phyloP scores from a whole-genome alignment of 2,888 invertebrate genomes.

The Elegia similella region DNA sequence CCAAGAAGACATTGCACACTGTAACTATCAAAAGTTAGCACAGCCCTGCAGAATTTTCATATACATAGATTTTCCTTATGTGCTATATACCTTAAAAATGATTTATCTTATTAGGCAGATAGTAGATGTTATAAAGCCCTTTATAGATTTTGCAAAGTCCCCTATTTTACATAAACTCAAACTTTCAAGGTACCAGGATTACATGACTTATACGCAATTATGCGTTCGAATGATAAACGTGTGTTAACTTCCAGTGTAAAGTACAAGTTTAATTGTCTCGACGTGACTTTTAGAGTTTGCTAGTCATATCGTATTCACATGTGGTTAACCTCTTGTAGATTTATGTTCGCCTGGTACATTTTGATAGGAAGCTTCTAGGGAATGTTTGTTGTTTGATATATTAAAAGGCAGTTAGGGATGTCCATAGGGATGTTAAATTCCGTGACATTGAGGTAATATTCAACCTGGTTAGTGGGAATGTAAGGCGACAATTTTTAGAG shows the following conservation, averaged over 20 bases:
- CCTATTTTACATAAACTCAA: background rate
- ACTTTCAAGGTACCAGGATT: slow-evolving; percentile 1
- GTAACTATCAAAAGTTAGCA: too few species aligned
- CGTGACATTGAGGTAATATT: background rate
- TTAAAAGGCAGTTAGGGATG: background rate
- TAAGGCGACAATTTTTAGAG: too few species aligned
- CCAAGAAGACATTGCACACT: too few species aligned
- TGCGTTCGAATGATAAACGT: background rate
- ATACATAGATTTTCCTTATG: too few species aligned
- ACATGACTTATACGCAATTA: slow-evolving; percentile 1
- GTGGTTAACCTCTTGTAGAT: slow-evolving; percentile 17
- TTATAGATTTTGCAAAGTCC: background rate
- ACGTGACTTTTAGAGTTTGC: slow-evolving; percentile 14
- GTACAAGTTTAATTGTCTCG: slow-evolving; percentile 17
- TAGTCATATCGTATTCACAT: slow-evolving; percentile 11
- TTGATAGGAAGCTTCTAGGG: slow-evolving; percentile 11
- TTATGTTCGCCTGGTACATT: slow-evolving; percentile 17
- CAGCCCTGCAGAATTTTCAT: too few species aligned
- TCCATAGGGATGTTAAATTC: slow-evolving; percentile 1
- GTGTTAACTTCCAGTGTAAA: background rate
- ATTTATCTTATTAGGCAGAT: too few species aligned
- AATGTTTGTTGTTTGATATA: slow-evolving; percentile 11
- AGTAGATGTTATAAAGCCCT: too few species aligned
- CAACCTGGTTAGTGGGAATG: too few species aligned
- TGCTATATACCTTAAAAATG: too few species aligned